A percentile compares a stretch with the other conserved stretches of the same genome.
Evolutionary conservation across 35 echinoderm and acorn worm genomes (phyloP).

Genomic region (Chiridota heheva): DNA sequence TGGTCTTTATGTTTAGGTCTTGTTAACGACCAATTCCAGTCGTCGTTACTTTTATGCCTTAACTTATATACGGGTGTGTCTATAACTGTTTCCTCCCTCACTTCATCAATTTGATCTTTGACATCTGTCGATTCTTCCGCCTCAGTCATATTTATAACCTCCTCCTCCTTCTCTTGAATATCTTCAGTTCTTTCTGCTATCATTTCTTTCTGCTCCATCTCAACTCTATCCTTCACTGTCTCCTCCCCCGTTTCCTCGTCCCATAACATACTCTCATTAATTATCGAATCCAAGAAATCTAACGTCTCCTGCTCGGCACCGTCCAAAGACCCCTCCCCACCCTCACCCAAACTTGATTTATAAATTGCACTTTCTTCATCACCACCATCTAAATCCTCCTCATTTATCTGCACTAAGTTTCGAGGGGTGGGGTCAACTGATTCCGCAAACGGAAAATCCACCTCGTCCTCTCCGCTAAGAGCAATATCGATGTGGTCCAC

Average conservation of each 20-base stretch:
- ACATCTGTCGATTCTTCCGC: neutral
- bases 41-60: no score
- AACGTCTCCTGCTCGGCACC: slow-evolving; percentile 60
- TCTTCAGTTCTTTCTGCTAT: no score
- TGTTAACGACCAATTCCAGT: no score
- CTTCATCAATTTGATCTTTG: slow-evolving; percentile 7
- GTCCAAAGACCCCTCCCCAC: neutral
- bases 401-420: neutral
- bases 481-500: neutral
- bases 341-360: no score
- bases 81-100: slow-evolving; percentile 3
- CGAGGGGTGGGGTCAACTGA: neutral
- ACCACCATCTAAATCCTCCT: neutral
- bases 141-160: neutral
- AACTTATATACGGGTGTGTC: no score
- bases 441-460: slow-evolving; percentile 8
- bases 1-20: no score
- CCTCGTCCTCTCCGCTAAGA: neutral
- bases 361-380: no score
- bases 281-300: slow-evolving; percentile 86
- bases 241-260: slow-evolving; percentile 45
- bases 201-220: no score
- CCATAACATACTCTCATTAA: slow-evolving; percentile 76
- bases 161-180: neutral
- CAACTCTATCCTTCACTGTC: neutral